A percentile compares a stretch with the other conserved stretches of the same genome.
Evolutionary conservation across 2,113 vertebrate genomes (phyloP).

Genomic region (Calypte anna): DNA sequence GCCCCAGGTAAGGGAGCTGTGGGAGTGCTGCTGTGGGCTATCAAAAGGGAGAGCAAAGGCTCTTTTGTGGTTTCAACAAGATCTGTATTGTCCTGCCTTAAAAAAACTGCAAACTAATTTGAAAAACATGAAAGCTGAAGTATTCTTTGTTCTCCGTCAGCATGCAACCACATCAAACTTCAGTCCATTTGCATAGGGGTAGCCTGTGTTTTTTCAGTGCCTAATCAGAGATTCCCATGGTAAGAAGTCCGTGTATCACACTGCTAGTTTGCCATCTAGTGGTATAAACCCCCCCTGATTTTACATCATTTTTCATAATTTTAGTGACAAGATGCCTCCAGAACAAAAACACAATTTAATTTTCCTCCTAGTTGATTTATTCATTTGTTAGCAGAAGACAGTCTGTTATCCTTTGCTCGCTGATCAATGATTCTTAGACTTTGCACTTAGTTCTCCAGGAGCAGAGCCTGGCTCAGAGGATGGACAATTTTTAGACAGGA

Average conservation of each 20-base stretch:
- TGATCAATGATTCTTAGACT: background rate
- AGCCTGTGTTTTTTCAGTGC: background rate
- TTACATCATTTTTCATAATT: background rate
- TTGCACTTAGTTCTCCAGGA: background rate
- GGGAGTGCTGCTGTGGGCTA: background rate
- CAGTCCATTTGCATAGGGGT: background rate
- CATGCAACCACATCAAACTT: background rate
- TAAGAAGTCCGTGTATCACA: background rate
- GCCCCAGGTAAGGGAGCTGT: background rate
- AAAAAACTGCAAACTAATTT: background rate
- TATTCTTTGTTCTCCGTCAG: background rate
- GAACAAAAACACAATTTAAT: background rate
- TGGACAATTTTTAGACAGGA: background rate
- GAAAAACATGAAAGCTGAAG: background rate
- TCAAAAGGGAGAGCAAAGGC: background rate
- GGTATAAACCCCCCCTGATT: background rate
- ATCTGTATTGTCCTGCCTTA: background rate
- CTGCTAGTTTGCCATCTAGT: conserved; percentile 66
- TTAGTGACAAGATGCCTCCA: background rate
- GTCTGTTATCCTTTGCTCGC: background rate
- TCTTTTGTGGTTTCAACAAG: background rate
- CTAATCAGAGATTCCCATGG: background rate
- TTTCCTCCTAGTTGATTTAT: background rate
- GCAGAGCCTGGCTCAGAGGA: background rate
- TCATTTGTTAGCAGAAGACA: background rate